Evolutionary conservation across 2,797 vertebrate genomes (phyloP), one percentile per base, ranked within the genome.

Genomic region (Periophthalmus magnuspinnatus): DNA sequence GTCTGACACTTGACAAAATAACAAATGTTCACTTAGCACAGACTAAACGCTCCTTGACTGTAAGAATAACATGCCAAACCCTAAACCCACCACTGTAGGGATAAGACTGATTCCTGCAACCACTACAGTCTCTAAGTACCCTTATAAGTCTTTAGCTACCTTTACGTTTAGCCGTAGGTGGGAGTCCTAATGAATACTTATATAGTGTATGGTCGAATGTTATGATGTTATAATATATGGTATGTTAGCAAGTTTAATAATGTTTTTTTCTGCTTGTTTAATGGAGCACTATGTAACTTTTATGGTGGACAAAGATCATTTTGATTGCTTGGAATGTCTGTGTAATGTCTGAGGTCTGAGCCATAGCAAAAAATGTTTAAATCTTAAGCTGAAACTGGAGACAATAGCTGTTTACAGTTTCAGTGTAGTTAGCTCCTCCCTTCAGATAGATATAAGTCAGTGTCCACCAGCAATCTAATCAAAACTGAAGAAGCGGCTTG

Each of bases 21-120:
- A 71, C 69, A 67, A 57, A 65, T 67, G 65, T 76, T 70, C 54
- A 34, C 38, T 65, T 19, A 48, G 66, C 38, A 11, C 71, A 78
- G 73, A 77, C 65, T 74, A 76, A 82, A 77, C 34, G 2, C 36
- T 45, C 45, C 61, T 55, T 60, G 21, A 9, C 2, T 71, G 32
- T 52, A 71, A 65, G 28, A 79, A 78, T 68, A 81, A 86, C 71
- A 76, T 62, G 74, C 77, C 69, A 67, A 69, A 67, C 3, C n/a
- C 33, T 6, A 71, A 45, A 65, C 67, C 5, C 50, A 59, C 32
- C 33, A 24, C 24, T 24, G 65, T 64, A 74, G 13, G 62, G 28
- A 6, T 32, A 55, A 69, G 57, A 5, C 56, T 32, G 33, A 56
- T 56, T 73, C 28, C 55, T 21, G 48, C 57, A 19, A 56, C 65